Evolutionary conservation across 1,140 invertebrate species (phyloP).

Genomic region (Drosophila pruinosa): DNA sequence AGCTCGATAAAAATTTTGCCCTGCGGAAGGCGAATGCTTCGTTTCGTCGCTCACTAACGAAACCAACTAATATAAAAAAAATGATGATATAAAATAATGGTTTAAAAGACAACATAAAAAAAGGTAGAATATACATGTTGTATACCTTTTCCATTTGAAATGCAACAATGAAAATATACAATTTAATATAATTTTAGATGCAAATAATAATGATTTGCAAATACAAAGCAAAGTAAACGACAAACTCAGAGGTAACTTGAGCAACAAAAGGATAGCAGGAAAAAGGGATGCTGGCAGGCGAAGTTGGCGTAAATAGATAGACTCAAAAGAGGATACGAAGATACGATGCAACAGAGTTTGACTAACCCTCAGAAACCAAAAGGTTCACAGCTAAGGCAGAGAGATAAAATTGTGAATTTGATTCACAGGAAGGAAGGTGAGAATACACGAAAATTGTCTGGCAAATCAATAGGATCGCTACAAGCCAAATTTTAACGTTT

Average conservation of each 20-base stretch:
- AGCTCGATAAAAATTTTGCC: slow-evolving; percentile 67
- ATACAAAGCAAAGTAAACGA: slow-evolving; percentile 64
- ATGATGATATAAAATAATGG: slow-evolving; percentile 68
- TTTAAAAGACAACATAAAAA: slow-evolving; percentile 57
- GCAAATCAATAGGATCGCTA: slow-evolving; percentile 68
- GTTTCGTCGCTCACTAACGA: slow-evolving; percentile 22
- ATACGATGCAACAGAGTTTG: slow-evolving; percentile 47
- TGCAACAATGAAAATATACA: background rate
- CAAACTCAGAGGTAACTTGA: slow-evolving; percentile 19
- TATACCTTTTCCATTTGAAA: slow-evolving; percentile 48
- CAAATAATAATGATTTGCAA: slow-evolving; percentile 81
- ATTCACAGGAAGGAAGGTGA: background rate
- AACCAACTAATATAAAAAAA: slow-evolving; percentile 63
- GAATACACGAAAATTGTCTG: slow-evolving; percentile 18
- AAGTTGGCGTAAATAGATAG: slow-evolving; percentile 74
- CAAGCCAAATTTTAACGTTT: slow-evolving; percentile 52
- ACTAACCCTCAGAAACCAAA: slow-evolving; percentile 18
- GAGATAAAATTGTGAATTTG: slow-evolving; percentile 26
- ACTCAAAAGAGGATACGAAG: slow-evolving; percentile 55
- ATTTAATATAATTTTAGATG: slow-evolving; percentile 58
- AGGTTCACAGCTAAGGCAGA: slow-evolving; percentile 23
- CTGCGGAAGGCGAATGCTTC: slow-evolving; percentile 43
- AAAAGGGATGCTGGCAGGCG: slow-evolving; percentile 29
- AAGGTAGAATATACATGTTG: slow-evolving; percentile 27
- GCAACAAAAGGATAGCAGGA: slow-evolving; percentile 8